Evolutionary conservation across 2,113 vertebrate species (phyloP).

Genomic region (Hippopotamus amphibius): DNA sequence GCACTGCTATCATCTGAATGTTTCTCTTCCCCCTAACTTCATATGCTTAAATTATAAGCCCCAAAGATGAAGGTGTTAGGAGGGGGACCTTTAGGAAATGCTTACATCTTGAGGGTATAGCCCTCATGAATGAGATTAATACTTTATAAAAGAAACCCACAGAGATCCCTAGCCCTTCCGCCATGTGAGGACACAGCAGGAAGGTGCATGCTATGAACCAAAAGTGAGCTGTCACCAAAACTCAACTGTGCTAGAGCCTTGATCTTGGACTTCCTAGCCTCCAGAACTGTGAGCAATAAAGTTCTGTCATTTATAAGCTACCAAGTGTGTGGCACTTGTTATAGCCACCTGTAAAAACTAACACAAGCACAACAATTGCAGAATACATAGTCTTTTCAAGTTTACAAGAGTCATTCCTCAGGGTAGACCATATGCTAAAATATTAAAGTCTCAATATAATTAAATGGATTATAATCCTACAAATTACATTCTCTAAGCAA

Average conservation of each 20-base stretch:
- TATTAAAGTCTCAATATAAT: neutral
- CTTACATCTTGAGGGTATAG: neutral
- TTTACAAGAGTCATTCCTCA: neutral
- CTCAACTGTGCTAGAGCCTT: neutral
- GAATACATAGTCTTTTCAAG: neutral
- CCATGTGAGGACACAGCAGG: neutral
- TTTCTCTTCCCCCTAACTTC: neutral
- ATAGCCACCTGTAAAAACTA: neutral
- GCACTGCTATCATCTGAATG: neutral
- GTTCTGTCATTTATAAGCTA: neutral
- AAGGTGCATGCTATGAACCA: neutral
- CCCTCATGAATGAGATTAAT: neutral
- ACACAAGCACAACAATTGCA: neutral
- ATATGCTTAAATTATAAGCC: neutral
- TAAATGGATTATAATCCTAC: neutral
- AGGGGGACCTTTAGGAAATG: neutral
- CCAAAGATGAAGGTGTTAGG: neutral
- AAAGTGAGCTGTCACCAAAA: neutral
- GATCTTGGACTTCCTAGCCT: neutral
- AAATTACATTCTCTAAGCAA: neutral
- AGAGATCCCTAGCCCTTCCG: neutral
- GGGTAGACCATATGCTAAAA: neutral
- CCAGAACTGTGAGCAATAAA: neutral
- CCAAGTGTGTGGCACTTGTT: neutral
- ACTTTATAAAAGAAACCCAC: neutral